Base-by-base conservation (phyloP, 92 coral and sea anemone genomes). In the Siderastrea radians region DNA sequence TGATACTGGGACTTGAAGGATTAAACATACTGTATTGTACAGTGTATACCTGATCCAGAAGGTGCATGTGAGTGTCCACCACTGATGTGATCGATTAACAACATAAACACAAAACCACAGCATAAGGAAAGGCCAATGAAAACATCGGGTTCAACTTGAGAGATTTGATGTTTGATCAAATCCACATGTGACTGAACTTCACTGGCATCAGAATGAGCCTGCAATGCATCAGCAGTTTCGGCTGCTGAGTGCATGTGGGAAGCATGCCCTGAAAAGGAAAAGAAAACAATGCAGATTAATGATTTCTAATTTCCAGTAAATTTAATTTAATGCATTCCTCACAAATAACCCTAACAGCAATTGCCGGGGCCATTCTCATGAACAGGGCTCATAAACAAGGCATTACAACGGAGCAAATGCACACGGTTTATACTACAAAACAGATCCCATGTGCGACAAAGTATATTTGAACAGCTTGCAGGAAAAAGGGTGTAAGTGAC, bases 21-120 rank as follows among this genome's bases (percentile, higher is more conserved):
- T 26, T 26, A 26, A 26, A 26, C 0, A 0, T 26, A 26, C 38
- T 26, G 38, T 26, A 26, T 26, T 26, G 38, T 26, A 26, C 38
- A 26, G 38, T 7, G 55, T 7, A 15, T 66, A 91, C 90, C 92
- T 78, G 91, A 47, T 38, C 83, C 75, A 67, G 96, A 86, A 2
- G 98, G 86, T 6, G 93, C 94, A 89, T 97, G 99, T 1, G 99
- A 95, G 77, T 97, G 99, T 3, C 99, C 99, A 1, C 99, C 99
- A 87, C 96, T 92, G 6, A 94, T 92, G 68, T 93, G 97, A 62
- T 97, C 99, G 86, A 97, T 84, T 67, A 97, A 82, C 45, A 97
- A 78, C 99, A 97, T 95, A 82, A 97, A 95, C 6, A 97, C 95
- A 91, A 97, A 97, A 51, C 99, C 98, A 89, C 91, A 92, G 65